Base-by-base conservation (phyloP, 1,140 invertebrate genomes). In the Calliphora vicina region DNA sequence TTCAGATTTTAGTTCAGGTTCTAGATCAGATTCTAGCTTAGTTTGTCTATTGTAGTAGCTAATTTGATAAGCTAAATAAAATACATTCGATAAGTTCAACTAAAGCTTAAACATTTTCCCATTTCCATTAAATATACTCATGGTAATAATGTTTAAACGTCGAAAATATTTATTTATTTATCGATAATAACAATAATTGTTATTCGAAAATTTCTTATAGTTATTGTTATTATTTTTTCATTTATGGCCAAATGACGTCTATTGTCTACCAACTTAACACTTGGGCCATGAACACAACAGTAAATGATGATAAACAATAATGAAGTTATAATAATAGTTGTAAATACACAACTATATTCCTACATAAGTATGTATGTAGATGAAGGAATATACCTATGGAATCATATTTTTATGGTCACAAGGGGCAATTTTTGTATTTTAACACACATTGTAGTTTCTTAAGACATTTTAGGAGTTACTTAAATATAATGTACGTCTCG, bases 151-250 rank as follows among this genome's bases (percentile, higher is more conserved):
- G 13, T n/a, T 57, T 57, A 57, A 57, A 57, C 0, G n/a, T 17
- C 15, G 17, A 67, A 67, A 67, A 10, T 67, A 67, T 67, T 67
- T 67, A 67, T 67, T 6, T 67, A 23, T 23, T 25, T 67, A 67
- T 67, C 61, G 8, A 67, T 67, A 57, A 67, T 67, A 67, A 67
- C n/a, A 67, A 67, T 67, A 67, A 67, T 67, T 67, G 61, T 67
- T 23, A 67, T n/a, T n/a, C 50, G 50, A 57, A 57, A 57, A 57
- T 57, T 67, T 67, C 61, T 67, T 23, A 67, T 67, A 20, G 61
- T 67, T 67, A 67, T 67, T 67, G 61, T 67, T 67, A 67, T 67
- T 67, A 23, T 23, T 67, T 67, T 67, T 67, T 20, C 61, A 67
- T 67, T 67, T 67, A 67, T 67, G 20, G 61, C 61, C 61, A 67